A percentile compares a stretch with the other conserved stretches of the same genome.
phyloP scores from a whole-genome alignment of 2,113 vertebrate genomes.

The Tychaedon coryphoeus region DNA sequence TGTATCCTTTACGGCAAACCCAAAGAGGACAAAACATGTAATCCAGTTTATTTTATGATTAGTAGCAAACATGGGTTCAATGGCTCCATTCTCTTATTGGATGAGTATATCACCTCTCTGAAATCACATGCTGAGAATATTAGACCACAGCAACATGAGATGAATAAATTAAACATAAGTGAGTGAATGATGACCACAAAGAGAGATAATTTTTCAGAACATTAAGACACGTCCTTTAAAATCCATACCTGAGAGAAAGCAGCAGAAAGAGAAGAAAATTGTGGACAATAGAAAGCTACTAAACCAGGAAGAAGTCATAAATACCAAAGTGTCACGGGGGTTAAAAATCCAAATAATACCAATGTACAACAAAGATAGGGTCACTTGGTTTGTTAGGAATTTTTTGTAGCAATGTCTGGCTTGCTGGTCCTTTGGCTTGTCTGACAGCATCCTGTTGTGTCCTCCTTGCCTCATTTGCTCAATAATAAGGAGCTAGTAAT shows the following conservation, averaged over 20 bases:
- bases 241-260: not conserved
- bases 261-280: not conserved
- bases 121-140: not conserved
- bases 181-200: not conserved
- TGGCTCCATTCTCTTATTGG: fast-evolving
- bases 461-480: not conserved
- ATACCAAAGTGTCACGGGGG: not conserved
- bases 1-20: not conserved
- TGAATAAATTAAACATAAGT: not conserved
- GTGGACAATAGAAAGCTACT: not conserved
- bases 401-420: not conserved
- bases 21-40: not conserved
- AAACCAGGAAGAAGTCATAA: not conserved
- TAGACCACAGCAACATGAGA: not conserved
- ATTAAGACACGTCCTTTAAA: not conserved
- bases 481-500: not conserved
- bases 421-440: not conserved
- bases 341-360: not conserved
- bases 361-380: not conserved
- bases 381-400: fast-evolving
- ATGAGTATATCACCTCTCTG: not conserved
- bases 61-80: not conserved
- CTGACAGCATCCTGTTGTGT: not conserved
- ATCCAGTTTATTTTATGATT: not conserved
- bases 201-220: not conserved